A percentile compares a stretch with the other conserved stretches of the same genome.
Conservation (phyloP, 1,140 invertebrate genomes). For the Pseudobourletiella spinata region DNA sequence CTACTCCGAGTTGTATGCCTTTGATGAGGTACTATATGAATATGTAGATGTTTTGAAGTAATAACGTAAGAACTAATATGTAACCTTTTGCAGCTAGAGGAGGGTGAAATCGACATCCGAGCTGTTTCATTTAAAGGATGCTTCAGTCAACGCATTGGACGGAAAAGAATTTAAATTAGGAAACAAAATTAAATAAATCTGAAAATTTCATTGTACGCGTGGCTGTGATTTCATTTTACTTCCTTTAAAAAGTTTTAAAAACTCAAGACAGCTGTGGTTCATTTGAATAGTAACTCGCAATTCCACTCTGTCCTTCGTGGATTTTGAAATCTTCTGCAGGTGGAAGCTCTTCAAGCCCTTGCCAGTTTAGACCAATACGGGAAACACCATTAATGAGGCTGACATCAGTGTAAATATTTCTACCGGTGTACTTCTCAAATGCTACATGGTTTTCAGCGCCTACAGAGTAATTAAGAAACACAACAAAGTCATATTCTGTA, state of each 20-base stretch:
- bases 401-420: not conserved
- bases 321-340: constrained; percentile 9
- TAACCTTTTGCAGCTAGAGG: constrained; percentile 35
- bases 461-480: not conserved
- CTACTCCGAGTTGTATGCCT: constrained; percentile 34
- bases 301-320: constrained; percentile 31
- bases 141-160: constrained; percentile 28
- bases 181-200: too few relatives aligned
- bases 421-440: constrained; percentile 6
- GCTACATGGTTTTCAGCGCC: constrained; percentile 5
- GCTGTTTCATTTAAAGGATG: constrained; percentile 37
- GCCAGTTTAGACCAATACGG: constrained; percentile 18
- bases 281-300: constrained; percentile 23
- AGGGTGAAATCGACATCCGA: constrained; percentile 38
- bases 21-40: constrained; percentile 33
- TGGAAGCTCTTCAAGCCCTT: constrained; percentile 22
- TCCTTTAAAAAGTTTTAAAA: too few relatives aligned
- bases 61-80: too few relatives aligned
- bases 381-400: constrained; percentile 2
- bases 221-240: too few relatives aligned
- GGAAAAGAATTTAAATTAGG: constrained; percentile 23
- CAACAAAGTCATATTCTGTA: too few relatives aligned
- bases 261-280: constrained; percentile 21
- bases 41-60: not conserved
- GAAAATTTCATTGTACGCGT: too few relatives aligned